Evolutionary conservation across 1,140 invertebrate species (phyloP), one percentile per base, ranked within the genome.

Genomic region (Cyclargus thomasi): DNA sequence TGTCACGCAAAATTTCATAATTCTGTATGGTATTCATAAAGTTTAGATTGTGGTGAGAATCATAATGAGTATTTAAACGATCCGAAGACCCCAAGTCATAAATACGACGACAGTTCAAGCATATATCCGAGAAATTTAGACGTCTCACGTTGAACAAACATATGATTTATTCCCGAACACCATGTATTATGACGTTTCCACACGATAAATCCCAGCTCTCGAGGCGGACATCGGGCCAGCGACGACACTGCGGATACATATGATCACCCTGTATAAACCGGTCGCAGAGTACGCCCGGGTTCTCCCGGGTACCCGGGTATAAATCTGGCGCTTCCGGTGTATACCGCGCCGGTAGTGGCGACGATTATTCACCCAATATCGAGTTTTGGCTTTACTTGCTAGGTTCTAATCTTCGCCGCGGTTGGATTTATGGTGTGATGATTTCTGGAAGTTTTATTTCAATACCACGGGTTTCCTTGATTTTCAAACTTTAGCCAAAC

Each of bases 331-430:
- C 81, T 83, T 90, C 87, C 87, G 87, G 86, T 72, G 78, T 75
- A 74, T 74, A 82, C 85, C 85, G 79, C 80, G 79, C 87, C 87
- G 87, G 87, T 87, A 90, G 85, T 86, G 82, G 79, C 78, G 83
- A 84, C 87, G 83, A 88, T 90, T 90, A 90, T 88, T 90, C 85
- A 90, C 81, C 83, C 82, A 88, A 87, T 88, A 90, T 90, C 87
- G 85, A 88, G 83, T 87, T 90, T 88, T 86, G 83, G 87, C 85
- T 85, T 82, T 80, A 86, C 85, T 89, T 82, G 81, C 80, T 82
- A 78, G 75, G 76, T 79, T 77, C 80, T 85, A 86, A 87, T 87
- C 84, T 88, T 87, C 74, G 80, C 75, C 83, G 79, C 82, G 73
- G 67, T 57, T 73, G 71, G 69, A 82, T 83, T 82, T 83, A 82